A percentile compares a stretch with the other conserved stretches of the same genome.
These are phyloP conservation scores for Helicolenus hilgendorfi DNA, from an alignment of 2,797 vertebrate genomes.

Conservation along the genomic window DNA sequence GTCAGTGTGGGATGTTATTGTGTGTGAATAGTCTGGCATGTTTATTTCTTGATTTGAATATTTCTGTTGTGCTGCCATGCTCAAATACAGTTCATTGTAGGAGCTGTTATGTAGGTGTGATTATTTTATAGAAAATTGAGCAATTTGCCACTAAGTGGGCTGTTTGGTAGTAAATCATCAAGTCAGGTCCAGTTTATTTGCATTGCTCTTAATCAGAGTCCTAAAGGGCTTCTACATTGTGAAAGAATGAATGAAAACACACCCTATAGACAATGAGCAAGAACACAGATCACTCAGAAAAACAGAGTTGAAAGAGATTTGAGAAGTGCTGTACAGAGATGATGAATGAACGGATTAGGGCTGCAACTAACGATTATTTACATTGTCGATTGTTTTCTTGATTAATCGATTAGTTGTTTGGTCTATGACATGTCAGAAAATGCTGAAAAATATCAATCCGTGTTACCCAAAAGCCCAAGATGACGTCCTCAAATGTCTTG, in stretches of 20 bases:
- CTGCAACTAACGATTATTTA: too few relatives aligned
- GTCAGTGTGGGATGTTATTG: background rate
- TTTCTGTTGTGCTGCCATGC: background rate
- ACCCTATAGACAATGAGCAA: background rate
- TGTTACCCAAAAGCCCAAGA: too few relatives aligned
- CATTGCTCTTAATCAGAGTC: constrained; percentile 7
- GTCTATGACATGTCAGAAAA: too few relatives aligned
- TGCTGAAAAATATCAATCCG: too few relatives aligned
- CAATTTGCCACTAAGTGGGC: background rate
- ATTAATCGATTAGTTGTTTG: too few relatives aligned
- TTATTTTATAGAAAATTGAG: background rate
- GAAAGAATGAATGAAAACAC: constrained; percentile 14
- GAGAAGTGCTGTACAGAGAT: background rate
- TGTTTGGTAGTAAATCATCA: constrained; percentile 4
- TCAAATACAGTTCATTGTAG: background rate
- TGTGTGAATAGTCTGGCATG: background rate
- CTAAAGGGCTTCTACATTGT: background rate
- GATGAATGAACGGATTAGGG: background rate
- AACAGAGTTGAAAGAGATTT: background rate
- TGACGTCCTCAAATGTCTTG: too few relatives aligned
- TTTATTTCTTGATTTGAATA: constrained; percentile 1
- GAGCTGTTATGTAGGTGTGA: constrained; percentile 22
- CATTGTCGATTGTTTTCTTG: too few relatives aligned
- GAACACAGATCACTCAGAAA: background rate
- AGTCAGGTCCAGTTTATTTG: constrained; percentile 20